Base-by-base conservation (phyloP, 2,888 invertebrate species). In the Drosophila demipolita region DNA sequence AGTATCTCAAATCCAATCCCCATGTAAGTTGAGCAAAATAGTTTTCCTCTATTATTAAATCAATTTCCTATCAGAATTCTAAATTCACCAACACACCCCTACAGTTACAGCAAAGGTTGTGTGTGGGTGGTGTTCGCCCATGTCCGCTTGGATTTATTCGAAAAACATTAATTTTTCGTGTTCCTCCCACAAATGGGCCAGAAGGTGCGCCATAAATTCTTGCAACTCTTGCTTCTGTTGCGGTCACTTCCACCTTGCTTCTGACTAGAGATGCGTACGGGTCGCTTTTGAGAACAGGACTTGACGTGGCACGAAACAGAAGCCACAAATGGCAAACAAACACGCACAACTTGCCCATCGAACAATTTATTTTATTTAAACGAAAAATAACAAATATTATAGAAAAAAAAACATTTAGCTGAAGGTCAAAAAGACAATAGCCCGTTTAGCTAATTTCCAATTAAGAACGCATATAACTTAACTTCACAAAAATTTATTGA, bases 1-100 rank as follows among this genome's bases (percentile, higher is more conserved):
- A 94, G 80, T 96, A 95, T 92, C 94, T 96, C 74, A 95, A 94
- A 92, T 94, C 94, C 80, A 95, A 96, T 90, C 96, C 96, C 1
- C 95, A 96, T 88, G 94, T 95, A 90, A 93, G 93, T 91, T 61
- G 33, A 29, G 23, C 42, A 17, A 42, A 55, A 59, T 26, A 23
- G 23, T 33, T 12, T 11, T 33, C 20, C n/a, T n/a, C 36, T 54
- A 60, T 67, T 63, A 59, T 81, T 65, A 61, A 84, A 87, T 80
- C 65, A 80, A 86, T 80, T 80, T 89, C 60, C 57, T 58, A 60
- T 65, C 76, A 68, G 63, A 80, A 73, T 68, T 83, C 70, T 59
- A 74, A 85, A 75, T 75, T 73, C 75, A 54, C 53, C n/a, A 54
- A 58, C 57, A 9, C 40, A 33, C 42, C 12, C n/a, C 17, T 36